Base-by-base conservation (phyloP, 1,140 invertebrate species). In the Caenorhabditis inopinata region DNA sequence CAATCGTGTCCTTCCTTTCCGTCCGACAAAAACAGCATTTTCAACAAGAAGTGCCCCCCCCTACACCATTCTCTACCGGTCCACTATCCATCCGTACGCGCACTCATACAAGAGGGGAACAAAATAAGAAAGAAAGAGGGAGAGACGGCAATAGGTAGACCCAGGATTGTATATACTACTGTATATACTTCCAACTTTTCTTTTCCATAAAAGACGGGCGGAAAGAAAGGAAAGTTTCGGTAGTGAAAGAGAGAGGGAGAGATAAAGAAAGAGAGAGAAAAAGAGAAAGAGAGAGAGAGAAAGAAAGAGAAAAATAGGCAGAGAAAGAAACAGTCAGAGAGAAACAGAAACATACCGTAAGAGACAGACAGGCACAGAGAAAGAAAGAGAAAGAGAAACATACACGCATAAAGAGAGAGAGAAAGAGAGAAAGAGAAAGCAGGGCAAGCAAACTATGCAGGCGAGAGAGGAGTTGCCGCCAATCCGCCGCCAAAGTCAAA, bases 171-270 rank as follows among this genome's bases (percentile, higher is more conserved):
- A n/a, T n/a, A n/a, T n/a, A 25, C 58, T 18, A 9, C 23, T 68
- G n/a, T 68, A 68, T 68, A 68, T 38, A 42, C 32, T 38, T 32
- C 32, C 58, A 38, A 68, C 25, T 29, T 32, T 58, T 58, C 58
- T 68, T 38, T 38, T 68, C 58, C 58, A 68, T 68, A 68, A 68
- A 68, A 68, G 58, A 68, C 58, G 58, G 11, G 58, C 32, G 58
- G 11, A 32, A 16, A 42, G 11, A 21, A 51, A 42, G 38, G 5
- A 32, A 42, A 68, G 58, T 38, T 18, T 68, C 58, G 58, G 58
- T 29, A 68, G 21, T 35, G n/a, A 68, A 18, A 21, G n/a, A n/a
- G 42, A 49, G 11, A 75, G 35, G 18, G 42, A 29, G 14, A 75
- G 7, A 75, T 16, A 7, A n/a, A 7, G 21, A 45, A 9, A n/a